These are phyloP conservation scores for Onychomys arenicola DNA, from an alignment of 2,797 vertebrate genomes.

Conservation along the genomic window DNA sequence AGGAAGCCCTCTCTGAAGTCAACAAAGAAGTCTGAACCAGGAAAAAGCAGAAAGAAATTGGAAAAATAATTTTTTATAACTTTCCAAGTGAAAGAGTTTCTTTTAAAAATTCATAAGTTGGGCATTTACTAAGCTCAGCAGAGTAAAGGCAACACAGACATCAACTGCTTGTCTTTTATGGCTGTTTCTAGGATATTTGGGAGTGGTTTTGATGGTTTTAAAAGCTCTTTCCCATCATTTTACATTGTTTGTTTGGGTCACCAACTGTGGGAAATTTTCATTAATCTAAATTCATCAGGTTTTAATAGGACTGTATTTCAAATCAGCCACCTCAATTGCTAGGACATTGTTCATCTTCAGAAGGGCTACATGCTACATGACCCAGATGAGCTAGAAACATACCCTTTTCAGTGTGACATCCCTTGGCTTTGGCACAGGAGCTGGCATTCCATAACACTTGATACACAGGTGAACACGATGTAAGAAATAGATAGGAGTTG, in stretches of 20 bases:
- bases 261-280: slow-evolving; percentile 8
- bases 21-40: slow-evolving; percentile 2
- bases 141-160: slow-evolving; percentile 43
- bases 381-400: not conserved
- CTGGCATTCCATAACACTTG: not conserved
- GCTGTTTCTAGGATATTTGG: slow-evolving; percentile 48
- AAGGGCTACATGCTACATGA: not conserved
- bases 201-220: not conserved
- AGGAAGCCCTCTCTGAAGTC: not conserved
- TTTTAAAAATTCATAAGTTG: slow-evolving; percentile 58
- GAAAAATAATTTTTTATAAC: not conserved
- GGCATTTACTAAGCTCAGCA: not conserved
- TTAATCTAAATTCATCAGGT: slow-evolving; percentile 47
- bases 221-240: not conserved
- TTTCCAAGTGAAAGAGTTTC: slow-evolving; percentile 54
- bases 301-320: slow-evolving; percentile 55
- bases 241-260: not conserved
- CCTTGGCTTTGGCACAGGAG: not conserved
- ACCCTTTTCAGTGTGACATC: not conserved
- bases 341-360: not conserved
- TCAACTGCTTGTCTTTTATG: slow-evolving; percentile 25
- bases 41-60: not conserved
- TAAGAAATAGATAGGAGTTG: not conserved
- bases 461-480: not conserved
- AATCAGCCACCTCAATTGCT: slow-evolving; percentile 23